These are phyloP conservation scores for Arothron firmamentum DNA, from an alignment of 2,113 vertebrate genomes.

Conservation along the genomic window DNA sequence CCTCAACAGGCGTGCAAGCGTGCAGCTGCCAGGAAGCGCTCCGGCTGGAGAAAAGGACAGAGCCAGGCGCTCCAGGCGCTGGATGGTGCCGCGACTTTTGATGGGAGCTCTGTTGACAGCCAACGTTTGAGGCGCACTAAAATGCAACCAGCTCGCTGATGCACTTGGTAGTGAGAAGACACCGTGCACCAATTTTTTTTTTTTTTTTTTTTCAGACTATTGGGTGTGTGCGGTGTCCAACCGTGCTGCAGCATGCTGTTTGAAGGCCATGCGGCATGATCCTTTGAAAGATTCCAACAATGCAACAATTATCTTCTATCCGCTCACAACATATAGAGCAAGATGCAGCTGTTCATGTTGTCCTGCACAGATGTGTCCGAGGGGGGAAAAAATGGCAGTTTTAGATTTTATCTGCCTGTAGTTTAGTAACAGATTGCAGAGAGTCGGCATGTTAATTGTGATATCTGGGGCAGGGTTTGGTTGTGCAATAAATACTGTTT, in stretches of 20 bases:
- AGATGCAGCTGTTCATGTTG: conserved; percentile 26
- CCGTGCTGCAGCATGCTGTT: neutral
- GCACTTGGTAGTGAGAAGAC: conserved; percentile 31
- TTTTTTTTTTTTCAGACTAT: conserved; percentile 2
- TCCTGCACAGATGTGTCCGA: conserved; percentile 71
- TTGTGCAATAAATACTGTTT: neutral
- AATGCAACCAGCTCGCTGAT: conserved; percentile 57
- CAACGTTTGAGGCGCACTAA: conserved; percentile 57
- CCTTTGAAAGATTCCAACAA: too few relatives aligned
- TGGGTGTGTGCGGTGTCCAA: neutral
- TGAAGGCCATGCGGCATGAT: too few relatives aligned
- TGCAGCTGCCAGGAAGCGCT: conserved; percentile 68
- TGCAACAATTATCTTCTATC: too few relatives aligned
- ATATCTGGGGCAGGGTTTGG: conserved; percentile 24
- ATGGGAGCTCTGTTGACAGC: conserved; percentile 67
- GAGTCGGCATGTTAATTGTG: conserved; percentile 19
- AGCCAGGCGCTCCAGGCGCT: conserved; percentile 66
- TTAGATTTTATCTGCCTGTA: conserved; percentile 82
- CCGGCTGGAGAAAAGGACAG: conserved; percentile 62
- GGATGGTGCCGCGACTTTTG: conserved; percentile 74
- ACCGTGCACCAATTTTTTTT: neutral
- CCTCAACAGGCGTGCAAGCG: conserved; percentile 69
- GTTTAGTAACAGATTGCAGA: conserved; percentile 51
- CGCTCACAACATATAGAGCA: neutral
- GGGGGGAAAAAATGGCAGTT: conserved; percentile 69